Base-by-base conservation (phyloP, 2,797 vertebrate species). In the Pteronotus mesoamericanus region DNA sequence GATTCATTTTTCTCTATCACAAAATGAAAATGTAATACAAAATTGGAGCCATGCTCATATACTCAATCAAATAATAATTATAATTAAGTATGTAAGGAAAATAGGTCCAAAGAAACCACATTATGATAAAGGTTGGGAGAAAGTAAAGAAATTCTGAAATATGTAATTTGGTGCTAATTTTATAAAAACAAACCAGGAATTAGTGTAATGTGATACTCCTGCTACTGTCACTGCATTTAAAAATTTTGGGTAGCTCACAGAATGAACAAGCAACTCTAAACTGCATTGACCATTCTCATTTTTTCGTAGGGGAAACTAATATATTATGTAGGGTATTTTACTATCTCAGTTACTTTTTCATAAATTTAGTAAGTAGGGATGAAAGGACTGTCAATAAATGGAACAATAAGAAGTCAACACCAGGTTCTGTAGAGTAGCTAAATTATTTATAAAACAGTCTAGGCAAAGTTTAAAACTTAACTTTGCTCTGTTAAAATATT, bases 401-500 rank as follows among this genome's bases (percentile, higher is more conserved):
- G 34, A 78, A 94, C 42, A 87, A 1, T 37, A 18, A 0, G 32
- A 64, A 75, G 32, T 85, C 86, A 94, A 37, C 9, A 55, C 0
- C 2, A 48, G 16, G 6, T 2, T 72, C 21, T 74, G 1, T 59
- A 77, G 9, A 66, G 15, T 19, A 61, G 9, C 12, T 86, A 90
- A 72, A 46, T 57, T 64, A 12, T 53, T 64, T 55, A 48, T 53
- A 91, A 94, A 29, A 16, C 2, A 66, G 1, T 61, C 75, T 75
- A 89, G 86, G 39, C 6, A 53, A 79, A 29, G 18, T 44, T 57
- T 64, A 26, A 72, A 79, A 80, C 66, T 26, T 74, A 91, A 19
- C n/a, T 83, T 89, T 83, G 2, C n/a, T 29, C 19, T 95, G 92
- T 82, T 61, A 93, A 91, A 96, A 69, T 61, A 26, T 15, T 95